Evolutionary conservation across 2,113 vertebrate species (phyloP).

Genomic region (Halichoerus grypus): DNA sequence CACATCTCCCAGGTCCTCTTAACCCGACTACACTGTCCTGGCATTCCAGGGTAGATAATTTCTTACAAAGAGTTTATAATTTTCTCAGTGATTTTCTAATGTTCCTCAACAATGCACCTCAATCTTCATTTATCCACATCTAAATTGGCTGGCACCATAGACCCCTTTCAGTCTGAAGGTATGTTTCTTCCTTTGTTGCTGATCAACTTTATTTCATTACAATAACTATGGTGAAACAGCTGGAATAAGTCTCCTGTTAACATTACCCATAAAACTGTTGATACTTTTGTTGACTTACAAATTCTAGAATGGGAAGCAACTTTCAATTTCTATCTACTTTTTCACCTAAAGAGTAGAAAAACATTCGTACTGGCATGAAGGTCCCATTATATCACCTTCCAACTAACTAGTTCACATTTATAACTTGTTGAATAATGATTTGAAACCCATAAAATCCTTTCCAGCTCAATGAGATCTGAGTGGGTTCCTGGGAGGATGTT

Average conservation of each 20-base stretch:
- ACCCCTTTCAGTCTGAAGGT: background rate
- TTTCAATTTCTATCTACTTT: background rate
- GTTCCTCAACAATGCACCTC: background rate
- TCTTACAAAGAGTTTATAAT: background rate
- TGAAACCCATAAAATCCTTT: slow-evolving; percentile 18
- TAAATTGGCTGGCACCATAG: background rate
- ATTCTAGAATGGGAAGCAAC: background rate
- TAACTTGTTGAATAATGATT: background rate
- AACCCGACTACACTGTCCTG: background rate
- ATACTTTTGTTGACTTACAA: background rate
- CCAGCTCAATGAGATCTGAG: background rate
- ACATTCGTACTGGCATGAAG: background rate
- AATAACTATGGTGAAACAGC: background rate
- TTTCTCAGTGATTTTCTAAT: background rate
- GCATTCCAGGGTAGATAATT: background rate
- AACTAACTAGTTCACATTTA: background rate
- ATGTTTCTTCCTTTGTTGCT: slow-evolving; percentile 1
- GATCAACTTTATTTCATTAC: background rate
- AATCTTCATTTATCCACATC: background rate
- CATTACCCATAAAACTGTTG: background rate
- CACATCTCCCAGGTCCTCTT: background rate
- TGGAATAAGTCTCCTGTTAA: background rate
- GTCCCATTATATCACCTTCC: background rate
- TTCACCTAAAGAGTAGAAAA: background rate
- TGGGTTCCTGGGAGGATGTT: background rate